Evolutionary conservation across 2,113 vertebrate genomes (phyloP), one percentile per base, ranked within the genome.

Genomic region (Hippolais icterina): DNA sequence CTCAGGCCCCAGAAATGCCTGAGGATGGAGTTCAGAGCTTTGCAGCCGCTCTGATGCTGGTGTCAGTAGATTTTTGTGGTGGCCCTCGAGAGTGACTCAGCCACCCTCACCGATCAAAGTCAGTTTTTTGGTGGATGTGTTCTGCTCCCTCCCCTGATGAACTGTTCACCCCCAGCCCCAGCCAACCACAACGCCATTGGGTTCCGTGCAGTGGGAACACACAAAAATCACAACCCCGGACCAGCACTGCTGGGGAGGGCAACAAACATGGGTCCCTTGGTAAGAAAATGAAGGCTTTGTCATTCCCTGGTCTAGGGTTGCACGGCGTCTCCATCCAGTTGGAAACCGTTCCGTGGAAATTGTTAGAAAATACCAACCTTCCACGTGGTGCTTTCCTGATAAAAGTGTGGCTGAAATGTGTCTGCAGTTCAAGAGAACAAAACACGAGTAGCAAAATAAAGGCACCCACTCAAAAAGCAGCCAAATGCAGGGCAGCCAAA

Each of bases 331-430:
- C 42, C 35, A 78, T 94, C 63, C 49, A 70, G 61, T 27, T 94
- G 94, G 93, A 89, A 94, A 82, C 8, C 8, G 77, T 54, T 71
- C 87, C 9, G 3, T 64, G 91, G 94, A 94, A 97, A 96, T 66
- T 3, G 27, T 50, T 42, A 16, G 71, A 81, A 92, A 90, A 95
- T 18, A 91, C 95, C 90, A 93, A 86, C 84, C 94, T 96, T 94
- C 95, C 93, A 61, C 39, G 80, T 74, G 86, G n/a, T 41, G 27
- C 79, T 76, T 94, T 90, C 74, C 87, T 76, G 82, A 88, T 53
- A 29, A 47, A 72, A 27, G 22, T 86, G 91, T 83, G 3, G 4
- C 76, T 90, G 83, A 94, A 76, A 85, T 65, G n/a, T 19, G 46
- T 46, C 87, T 85, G 65, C 44, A 90, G 70, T 69, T 79, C 66